These are phyloP conservation scores for Rhinophrynus dorsalis DNA, from an alignment of 2,797 vertebrate genomes.

Conservation along the genomic window DNA sequence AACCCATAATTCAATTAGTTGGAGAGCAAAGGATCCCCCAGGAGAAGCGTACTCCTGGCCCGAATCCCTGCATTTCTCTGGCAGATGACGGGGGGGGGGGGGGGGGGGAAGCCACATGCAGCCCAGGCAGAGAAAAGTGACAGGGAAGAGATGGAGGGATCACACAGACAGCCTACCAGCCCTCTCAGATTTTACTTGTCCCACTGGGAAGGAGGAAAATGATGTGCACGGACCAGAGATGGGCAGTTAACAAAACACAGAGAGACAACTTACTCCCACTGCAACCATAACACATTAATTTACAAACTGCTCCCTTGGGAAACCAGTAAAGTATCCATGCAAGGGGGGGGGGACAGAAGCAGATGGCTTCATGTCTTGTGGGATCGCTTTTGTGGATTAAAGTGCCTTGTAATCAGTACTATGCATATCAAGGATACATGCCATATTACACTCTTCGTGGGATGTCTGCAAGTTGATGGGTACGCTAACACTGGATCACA, in stretches of 20 bases:
- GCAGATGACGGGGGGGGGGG: slow-evolving; percentile 31
- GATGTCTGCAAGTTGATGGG: not conserved
- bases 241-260: slow-evolving; percentile 47
- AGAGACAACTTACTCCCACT: slow-evolving; percentile 44
- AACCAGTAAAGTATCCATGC: slow-evolving; percentile 31
- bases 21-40: slow-evolving; percentile 47
- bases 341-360: slow-evolving; percentile 11
- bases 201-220: slow-evolving; percentile 39
- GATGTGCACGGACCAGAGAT: slow-evolving; percentile 39
- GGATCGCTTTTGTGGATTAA: slow-evolving; percentile 41
- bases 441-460: not conserved
- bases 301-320: slow-evolving; percentile 45
- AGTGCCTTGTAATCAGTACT: slow-evolving; percentile 29
- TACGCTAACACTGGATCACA: not conserved
- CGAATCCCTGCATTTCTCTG: slow-evolving; percentile 43
- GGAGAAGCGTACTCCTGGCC: slow-evolving; percentile 45
- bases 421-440: not conserved
- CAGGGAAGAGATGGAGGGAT: slow-evolving; percentile 2
- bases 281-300: slow-evolving; percentile 49
- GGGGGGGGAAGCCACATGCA: not conserved
- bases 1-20: slow-evolving; percentile 51
- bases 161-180: slow-evolving; percentile 14
- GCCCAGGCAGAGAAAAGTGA: not conserved
- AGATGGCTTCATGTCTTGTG: slow-evolving; percentile 34
- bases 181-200: slow-evolving; percentile 18